These are phyloP conservation scores for Lepus oiostolus DNA, from an alignment of 2,797 vertebrate genomes.

Conservation along the genomic window DNA sequence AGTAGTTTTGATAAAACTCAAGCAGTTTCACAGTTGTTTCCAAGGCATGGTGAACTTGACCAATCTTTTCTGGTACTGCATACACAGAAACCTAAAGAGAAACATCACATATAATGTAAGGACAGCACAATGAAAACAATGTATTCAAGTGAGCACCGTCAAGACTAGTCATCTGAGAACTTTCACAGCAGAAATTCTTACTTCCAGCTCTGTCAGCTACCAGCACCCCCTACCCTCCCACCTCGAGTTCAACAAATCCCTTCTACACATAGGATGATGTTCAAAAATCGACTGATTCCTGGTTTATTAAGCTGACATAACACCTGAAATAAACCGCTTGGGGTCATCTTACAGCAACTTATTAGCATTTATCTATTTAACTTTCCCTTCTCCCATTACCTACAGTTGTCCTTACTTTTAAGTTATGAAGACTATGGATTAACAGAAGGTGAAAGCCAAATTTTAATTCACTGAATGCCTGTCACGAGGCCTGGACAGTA, in stretches of 20 bases:
- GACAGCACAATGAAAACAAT: constrained; percentile 1
- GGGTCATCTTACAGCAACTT: neutral
- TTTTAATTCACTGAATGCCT: neutral
- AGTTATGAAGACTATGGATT: constrained; percentile 29
- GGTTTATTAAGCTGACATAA: constrained; percentile 15
- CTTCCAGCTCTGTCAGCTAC: constrained; percentile 2
- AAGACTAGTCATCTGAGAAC: neutral
- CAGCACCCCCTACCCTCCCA: no score
- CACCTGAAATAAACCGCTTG: constrained; percentile 32
- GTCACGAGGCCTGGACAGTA: neutral
- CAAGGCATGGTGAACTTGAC: constrained; percentile 92
- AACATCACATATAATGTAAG: neutral
- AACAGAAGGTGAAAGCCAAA: neutral
- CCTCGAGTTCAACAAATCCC: neutral
- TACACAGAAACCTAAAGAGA: constrained; percentile 94
- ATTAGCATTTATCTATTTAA: constrained; percentile 28
- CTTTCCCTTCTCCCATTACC: constrained; percentile 5
- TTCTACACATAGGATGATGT: neutral
- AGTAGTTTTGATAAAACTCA: constrained; percentile 94
- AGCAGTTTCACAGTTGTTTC: constrained; percentile 91
- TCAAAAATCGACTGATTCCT: neutral
- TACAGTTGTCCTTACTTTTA: neutral
- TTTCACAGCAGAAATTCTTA: constrained; percentile 18
- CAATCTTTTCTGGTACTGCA: constrained; percentile 93
- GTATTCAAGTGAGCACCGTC: neutral